phyloP scores from a whole-genome alignment of 2,888 invertebrate genomes.

The Fragum fragum region DNA sequence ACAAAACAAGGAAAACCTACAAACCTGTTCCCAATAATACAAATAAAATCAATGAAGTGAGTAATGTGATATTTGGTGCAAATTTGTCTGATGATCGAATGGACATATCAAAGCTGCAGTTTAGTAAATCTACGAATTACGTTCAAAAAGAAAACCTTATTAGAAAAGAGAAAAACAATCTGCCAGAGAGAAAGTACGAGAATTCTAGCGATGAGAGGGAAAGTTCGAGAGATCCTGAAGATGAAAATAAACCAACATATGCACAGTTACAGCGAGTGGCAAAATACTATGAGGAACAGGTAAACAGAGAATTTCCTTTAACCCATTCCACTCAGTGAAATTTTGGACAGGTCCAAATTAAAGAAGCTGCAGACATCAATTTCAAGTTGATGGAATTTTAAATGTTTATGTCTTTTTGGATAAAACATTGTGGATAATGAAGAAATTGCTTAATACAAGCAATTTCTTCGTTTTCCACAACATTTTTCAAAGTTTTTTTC shows the following conservation, averaged over 20 bases:
- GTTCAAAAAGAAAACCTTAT: constrained; percentile 6
- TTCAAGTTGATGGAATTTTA: no score
- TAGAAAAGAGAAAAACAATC: not conserved
- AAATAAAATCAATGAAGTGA: not conserved
- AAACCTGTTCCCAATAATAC: not conserved
- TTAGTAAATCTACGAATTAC: not conserved
- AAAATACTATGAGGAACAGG: constrained; percentile 21
- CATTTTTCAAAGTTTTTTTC: no score
- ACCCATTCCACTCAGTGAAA: not conserved
- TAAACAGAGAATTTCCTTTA: no score
- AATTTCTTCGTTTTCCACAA: no score
- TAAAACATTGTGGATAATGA: no score
- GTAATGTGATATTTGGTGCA: not conserved
- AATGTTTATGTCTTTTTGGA: no score
- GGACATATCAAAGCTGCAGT: not conserved
- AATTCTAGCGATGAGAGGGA: not conserved
- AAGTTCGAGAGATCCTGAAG: not conserved
- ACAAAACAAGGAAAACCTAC: not conserved
- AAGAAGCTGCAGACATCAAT: no score
- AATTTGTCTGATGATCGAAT: not conserved
- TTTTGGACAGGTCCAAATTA: no score
- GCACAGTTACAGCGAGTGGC: constrained; percentile 20
- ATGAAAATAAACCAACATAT: constrained; percentile 5
- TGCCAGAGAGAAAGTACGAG: not conserved
- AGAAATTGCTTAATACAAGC: no score